These are phyloP conservation scores for Paedocypris micromegethes DNA, from an alignment of 2,797 vertebrate genomes.

Conservation along the genomic window DNA sequence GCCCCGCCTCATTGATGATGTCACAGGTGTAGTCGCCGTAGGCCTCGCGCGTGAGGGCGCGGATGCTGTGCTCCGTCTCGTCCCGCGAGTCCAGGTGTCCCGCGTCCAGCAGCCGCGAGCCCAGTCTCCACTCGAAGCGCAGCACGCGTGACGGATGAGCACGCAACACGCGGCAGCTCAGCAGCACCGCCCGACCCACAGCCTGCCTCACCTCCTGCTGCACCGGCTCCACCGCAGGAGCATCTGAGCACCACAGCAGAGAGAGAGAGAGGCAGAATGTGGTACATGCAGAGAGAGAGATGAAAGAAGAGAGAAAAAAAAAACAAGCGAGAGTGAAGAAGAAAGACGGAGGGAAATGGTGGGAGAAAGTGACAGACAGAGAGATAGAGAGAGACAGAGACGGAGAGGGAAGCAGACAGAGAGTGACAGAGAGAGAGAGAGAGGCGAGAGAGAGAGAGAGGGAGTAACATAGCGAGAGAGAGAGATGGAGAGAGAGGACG, in stretches of 20 bases:
- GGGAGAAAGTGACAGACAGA: too few relatives aligned
- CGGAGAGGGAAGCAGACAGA: too few relatives aligned
- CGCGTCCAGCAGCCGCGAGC: conserved; percentile 79
- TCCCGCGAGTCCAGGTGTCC: conserved; percentile 87
- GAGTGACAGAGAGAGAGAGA: too few relatives aligned
- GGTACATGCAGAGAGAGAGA: neutral
- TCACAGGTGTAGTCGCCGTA: conserved; percentile 94
- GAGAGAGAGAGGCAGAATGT: conserved; percentile 8
- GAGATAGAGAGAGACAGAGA: too few relatives aligned
- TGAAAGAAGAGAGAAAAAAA: too few relatives aligned
- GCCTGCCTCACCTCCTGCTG: conserved; percentile 91
- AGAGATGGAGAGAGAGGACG: too few relatives aligned
- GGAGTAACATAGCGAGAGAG: too few relatives aligned
- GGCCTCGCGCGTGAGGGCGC: conserved; percentile 81
- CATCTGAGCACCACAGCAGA: conserved; percentile 66
- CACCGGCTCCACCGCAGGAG: conserved; percentile 85
- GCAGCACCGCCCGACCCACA: conserved; percentile 78
- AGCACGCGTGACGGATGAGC: conserved; percentile 89
- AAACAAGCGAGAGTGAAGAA: too few relatives aligned
- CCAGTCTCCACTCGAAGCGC: conserved; percentile 91
- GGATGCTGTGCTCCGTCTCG: conserved; percentile 83
- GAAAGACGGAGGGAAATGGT: too few relatives aligned
- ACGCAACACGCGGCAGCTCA: conserved; percentile 89
- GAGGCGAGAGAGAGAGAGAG: too few relatives aligned
- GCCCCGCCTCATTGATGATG: conserved; percentile 92